phyloP scores from a whole-genome alignment of 2,888 invertebrate species.

The Conomelus anceps region DNA sequence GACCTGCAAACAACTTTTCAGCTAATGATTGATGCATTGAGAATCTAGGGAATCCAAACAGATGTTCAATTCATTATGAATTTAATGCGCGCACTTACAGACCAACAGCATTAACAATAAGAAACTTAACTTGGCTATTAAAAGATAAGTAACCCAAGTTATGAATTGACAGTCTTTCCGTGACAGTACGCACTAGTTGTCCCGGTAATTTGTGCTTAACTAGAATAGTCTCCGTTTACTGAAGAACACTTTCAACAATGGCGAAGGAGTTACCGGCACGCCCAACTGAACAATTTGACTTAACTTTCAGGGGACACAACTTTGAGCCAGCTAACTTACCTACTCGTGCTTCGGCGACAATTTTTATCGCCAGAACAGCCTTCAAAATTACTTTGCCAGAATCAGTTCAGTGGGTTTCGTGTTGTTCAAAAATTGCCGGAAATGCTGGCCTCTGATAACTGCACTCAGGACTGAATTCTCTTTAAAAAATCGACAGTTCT shows the following conservation, averaged over 20 bases:
- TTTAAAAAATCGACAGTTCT: too few species aligned
- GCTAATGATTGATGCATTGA: not conserved
- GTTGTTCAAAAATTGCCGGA: not conserved
- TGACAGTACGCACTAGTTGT: not conserved
- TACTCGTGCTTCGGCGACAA: not conserved
- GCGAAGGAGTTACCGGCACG: not conserved
- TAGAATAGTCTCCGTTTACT: not conserved
- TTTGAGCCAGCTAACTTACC: not conserved
- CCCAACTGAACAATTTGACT: not conserved
- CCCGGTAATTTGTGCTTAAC: not conserved
- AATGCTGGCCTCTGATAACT: too few species aligned
- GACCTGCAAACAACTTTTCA: not conserved
- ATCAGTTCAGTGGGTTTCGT: not conserved
- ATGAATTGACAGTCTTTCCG: not conserved
- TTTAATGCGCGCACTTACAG: not conserved
- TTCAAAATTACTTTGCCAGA: not conserved
- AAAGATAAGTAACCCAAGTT: not conserved
- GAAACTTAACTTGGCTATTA: not conserved
- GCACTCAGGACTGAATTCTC: not conserved
- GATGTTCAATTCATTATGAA: not conserved
- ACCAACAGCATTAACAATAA: not conserved
- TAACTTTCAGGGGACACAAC: not conserved
- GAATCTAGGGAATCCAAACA: not conserved
- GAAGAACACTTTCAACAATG: not conserved
- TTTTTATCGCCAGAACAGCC: not conserved